Base-by-base conservation (phyloP, 2,113 vertebrate species). In the Lipophrys pholis region DNA sequence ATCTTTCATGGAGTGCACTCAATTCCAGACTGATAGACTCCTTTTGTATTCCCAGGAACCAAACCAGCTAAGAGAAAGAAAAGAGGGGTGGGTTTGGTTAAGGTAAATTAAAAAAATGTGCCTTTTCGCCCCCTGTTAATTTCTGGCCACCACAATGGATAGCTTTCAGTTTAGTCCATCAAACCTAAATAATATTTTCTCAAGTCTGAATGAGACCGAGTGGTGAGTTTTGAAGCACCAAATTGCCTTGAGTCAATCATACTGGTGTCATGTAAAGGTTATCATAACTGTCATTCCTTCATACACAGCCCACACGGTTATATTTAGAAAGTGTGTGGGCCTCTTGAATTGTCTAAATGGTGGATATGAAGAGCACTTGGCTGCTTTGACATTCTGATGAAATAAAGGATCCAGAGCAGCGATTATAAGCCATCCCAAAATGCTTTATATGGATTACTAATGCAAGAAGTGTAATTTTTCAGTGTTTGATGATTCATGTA, bases 1-100 rank as follows among this genome's bases (percentile, higher is more conserved):
- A 86, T 91, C 89, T 88, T 90, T 87, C 77, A 92, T 79, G 82
- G 83, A 90, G 80, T 84, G 48, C 83, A 86, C 78, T 89, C 73
- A 69, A 78, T 87, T 88, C 87, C 81, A 74, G 74, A 86, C 79
- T 64, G 59, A 90, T 90, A 73, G 82, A 91, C 73, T 90, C 64
- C 56, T 36, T 76, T 49, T 87, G 65, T 82, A 85, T 91, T 91
- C 89, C 70, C 66, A 81, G 43, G 40, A 76, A 80, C 62, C 64
- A 79, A 80, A 66, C 62, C 82, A 42, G 79, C 66, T 10, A 72
- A 77, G 0, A n/a, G 52, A 79, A 46, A 69, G 40, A 59, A 77
- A 89, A 64, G 74, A 81, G 81, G 73, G 76, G 21, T 76, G 0
- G 45, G 86, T 82, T 72, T 67, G 76, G 78, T 58, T 73, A 42